phyloP scores from a whole-genome alignment of 2,888 invertebrate genomes.

The Leptinotarsa juncta region DNA sequence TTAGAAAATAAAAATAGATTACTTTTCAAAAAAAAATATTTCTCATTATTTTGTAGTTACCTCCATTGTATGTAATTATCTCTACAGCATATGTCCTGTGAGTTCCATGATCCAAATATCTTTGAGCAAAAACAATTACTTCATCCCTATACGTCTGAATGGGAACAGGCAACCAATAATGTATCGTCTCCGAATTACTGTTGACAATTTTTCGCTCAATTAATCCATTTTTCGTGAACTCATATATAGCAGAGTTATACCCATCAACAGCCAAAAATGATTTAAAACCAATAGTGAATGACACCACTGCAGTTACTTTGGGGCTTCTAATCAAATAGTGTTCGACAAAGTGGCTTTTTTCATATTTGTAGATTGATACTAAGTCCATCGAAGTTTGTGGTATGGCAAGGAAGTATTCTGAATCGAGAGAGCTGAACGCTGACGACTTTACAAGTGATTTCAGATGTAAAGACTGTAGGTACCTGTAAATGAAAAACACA shows the following conservation, averaged over 20 bases:
- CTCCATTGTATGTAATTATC: slow-evolving; percentile 59
- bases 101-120: slow-evolving; percentile 54
- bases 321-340: slow-evolving; percentile 54
- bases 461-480: slow-evolving; percentile 55
- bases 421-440: slow-evolving; percentile 52
- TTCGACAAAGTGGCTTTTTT: slow-evolving; percentile 50
- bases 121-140: slow-evolving; percentile 64
- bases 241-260: slow-evolving; percentile 57
- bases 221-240: slow-evolving; percentile 54
- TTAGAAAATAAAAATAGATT: no score
- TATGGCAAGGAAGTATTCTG: slow-evolving; percentile 56
- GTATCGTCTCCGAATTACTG: slow-evolving; percentile 56
- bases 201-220: slow-evolving; percentile 51
- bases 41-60: slow-evolving; percentile 33
- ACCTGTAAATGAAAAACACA: slow-evolving; percentile 38
- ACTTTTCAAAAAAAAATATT: no score
- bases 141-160: slow-evolving; percentile 65
- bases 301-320: slow-evolving; percentile 53
- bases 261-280: slow-evolving; percentile 63
- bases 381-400: slow-evolving; percentile 53
- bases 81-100: slow-evolving; percentile 57
- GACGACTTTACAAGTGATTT: slow-evolving; percentile 46
- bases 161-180: slow-evolving; percentile 61
- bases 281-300: slow-evolving; percentile 61
- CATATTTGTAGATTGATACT: slow-evolving; percentile 56